phyloP scores from a whole-genome alignment of 23 tunicate genomes.

The Trididemnum nubilum region DNA sequence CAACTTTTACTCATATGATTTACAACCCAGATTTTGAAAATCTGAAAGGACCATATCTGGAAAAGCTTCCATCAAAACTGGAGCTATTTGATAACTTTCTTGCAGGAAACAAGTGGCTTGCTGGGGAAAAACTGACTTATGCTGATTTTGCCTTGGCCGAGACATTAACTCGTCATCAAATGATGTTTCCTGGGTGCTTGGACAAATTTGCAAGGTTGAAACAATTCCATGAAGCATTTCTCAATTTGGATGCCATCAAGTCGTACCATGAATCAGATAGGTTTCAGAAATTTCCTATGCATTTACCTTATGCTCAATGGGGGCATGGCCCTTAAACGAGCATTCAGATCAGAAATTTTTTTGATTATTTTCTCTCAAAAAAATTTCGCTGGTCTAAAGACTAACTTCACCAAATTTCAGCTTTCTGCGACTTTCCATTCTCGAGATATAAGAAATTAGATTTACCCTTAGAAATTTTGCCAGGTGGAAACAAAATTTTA shows the following conservation, averaged over 20 bases:
- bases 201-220: neutral
- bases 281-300: constrained; percentile 29
- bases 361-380: too few species aligned
- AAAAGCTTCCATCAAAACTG: constrained; percentile 24
- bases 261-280: constrained; percentile 24
- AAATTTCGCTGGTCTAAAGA: too few species aligned
- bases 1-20: constrained; percentile 1
- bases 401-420: too few species aligned
- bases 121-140: constrained; percentile 34
- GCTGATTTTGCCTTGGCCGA: constrained; percentile 34
- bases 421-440: too few species aligned
- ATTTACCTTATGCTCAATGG: constrained; percentile 13
- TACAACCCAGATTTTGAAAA: constrained; percentile 18
- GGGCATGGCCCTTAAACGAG: constrained; percentile 21
- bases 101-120: constrained; percentile 12
- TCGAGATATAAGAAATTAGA: too few species aligned
- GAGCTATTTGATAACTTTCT: constrained; percentile 17
- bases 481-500: too few species aligned
- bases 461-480: too few species aligned
- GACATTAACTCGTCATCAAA: neutral
- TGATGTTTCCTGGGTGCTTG: constrained; percentile 33
- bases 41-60: constrained; percentile 6
- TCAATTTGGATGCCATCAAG: constrained; percentile 3
- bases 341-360: too few species aligned
- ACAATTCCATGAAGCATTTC: constrained; percentile 19